These are phyloP conservation scores for Thamnophis elegans DNA, from an alignment of 2,797 vertebrate species.

Conservation along the genomic window DNA sequence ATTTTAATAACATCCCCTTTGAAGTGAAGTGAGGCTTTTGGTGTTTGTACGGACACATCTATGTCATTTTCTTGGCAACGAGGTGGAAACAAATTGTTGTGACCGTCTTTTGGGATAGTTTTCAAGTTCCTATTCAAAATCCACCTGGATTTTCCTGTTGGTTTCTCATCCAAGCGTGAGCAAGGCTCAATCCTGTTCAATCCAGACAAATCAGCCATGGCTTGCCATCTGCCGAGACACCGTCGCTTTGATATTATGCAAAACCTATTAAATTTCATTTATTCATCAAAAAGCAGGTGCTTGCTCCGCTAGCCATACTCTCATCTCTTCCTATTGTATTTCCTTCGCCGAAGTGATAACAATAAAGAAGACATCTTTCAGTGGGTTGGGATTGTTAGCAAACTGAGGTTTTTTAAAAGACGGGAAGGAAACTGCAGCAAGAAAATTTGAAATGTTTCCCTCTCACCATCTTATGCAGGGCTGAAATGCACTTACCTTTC, in stretches of 20 bases:
- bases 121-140: neutral
- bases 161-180: neutral
- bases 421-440: neutral
- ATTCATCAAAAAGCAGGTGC: conserved; percentile 18
- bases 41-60: neutral
- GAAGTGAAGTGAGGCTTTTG: neutral
- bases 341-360: neutral
- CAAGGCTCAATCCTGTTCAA: neutral
- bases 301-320: neutral
- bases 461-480: neutral
- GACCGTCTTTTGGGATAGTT: neutral
- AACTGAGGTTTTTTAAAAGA: neutral
- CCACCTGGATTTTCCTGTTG: neutral
- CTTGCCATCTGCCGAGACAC: neutral
- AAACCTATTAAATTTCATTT: conserved; percentile 4
- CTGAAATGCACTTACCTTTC: too few relatives aligned
- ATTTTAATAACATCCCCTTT: neutral
- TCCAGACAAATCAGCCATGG: neutral
- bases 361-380: neutral
- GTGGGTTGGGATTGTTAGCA: neutral
- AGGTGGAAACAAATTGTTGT: neutral
- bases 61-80: neutral
- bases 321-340: conserved; percentile 3
- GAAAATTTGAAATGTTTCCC: neutral
- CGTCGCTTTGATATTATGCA: neutral